A percentile compares a stretch with the other conserved stretches of the same genome.
Conservation (phyloP, 2,113 vertebrate genomes). For the Clarias magur region DNA sequence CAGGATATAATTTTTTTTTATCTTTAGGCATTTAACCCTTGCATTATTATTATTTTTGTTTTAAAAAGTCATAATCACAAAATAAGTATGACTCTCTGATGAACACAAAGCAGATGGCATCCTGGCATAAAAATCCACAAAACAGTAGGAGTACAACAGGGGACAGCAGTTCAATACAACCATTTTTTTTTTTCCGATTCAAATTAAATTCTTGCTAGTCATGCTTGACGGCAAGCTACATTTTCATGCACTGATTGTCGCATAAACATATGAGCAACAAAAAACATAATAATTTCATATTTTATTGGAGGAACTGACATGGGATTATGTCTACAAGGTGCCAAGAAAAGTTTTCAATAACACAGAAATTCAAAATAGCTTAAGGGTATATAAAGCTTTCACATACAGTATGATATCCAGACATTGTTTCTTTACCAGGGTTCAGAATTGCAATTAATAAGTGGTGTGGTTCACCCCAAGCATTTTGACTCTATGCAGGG, state of each 20-base stretch:
- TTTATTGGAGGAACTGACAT: not conserved
- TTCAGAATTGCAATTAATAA: constrained; percentile 26
- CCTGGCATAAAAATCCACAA: not conserved
- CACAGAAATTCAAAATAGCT: not conserved
- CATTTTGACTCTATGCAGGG: not conserved
- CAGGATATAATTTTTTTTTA: not conserved
- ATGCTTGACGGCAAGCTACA: not conserved
- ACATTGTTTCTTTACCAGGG: constrained; percentile 8
- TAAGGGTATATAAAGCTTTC: not conserved
- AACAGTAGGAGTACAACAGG: not conserved
- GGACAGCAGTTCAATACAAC: constrained; percentile 11
- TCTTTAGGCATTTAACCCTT: not conserved
- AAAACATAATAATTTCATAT: not conserved
- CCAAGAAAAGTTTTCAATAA: not conserved
- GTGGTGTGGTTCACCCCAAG: not conserved
- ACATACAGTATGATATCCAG: not conserved
- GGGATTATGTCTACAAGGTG: not conserved
- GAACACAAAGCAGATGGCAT: not conserved
- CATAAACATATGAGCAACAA: not conserved
- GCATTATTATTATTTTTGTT: not conserved
- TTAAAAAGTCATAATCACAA: not conserved
- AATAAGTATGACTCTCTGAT: not conserved
- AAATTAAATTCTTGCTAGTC: not conserved
- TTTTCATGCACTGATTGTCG: constrained; percentile 19
- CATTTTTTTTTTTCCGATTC: not conserved